Conservation (phyloP, 2,113 vertebrate genomes). For the Centropus bengalensis region DNA sequence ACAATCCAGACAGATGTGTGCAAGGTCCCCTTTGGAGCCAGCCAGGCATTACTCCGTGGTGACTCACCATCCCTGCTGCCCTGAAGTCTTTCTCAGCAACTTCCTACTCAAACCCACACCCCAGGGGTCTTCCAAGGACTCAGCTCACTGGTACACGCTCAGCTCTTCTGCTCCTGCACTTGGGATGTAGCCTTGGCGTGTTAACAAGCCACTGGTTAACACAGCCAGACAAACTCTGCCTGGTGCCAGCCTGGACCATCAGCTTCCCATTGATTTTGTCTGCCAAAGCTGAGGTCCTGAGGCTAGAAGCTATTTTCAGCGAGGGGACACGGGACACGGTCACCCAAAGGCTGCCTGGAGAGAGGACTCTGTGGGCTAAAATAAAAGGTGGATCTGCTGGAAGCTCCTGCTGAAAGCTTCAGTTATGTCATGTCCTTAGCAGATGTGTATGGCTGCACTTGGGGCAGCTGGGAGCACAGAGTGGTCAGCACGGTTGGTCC, state of each 20-base stretch:
- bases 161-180: neutral
- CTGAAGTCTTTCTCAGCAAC: neutral
- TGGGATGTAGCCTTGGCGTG: neutral
- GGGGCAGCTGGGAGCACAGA: neutral
- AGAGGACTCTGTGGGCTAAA: neutral
- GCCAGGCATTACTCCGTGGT: neutral
- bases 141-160: neutral
- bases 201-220: neutral
- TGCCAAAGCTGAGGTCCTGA: neutral
- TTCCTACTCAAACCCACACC: neutral
- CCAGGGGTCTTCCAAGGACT: neutral
- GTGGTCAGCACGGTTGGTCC: neutral
- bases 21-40: neutral
- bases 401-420: neutral
- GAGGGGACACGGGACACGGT: accelerated
- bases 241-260: neutral
- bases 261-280: neutral
- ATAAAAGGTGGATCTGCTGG: neutral
- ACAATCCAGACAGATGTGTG: neutral
- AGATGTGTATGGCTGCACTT: neutral
- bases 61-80: neutral
- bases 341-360: neutral
- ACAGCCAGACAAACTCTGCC: neutral
- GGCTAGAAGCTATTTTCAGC: neutral
- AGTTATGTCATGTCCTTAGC: neutral